Evolutionary conservation across 2,113 vertebrate genomes (phyloP).

Genomic region (Emydura subglobosa): DNA sequence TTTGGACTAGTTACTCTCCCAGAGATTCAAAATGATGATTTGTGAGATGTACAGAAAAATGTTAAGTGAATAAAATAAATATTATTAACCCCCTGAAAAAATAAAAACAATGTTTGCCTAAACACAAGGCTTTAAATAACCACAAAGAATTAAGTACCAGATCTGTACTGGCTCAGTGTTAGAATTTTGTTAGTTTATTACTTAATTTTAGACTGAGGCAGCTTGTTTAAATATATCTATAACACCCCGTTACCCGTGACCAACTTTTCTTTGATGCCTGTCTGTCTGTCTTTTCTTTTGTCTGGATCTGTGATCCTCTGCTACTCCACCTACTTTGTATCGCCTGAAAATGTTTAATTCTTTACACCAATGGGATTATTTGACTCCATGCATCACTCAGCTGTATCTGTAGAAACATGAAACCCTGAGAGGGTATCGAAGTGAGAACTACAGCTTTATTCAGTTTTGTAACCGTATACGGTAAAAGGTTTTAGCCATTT

Average conservation of each 20-base stretch:
- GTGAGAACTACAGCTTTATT: not conserved
- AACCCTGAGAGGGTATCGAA: not conserved
- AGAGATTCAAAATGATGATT: slow-evolving; percentile 8
- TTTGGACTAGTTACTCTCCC: slow-evolving; percentile 53
- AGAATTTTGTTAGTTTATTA: slow-evolving; percentile 25
- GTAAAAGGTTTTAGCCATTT: not conserved
- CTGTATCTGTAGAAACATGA: not conserved
- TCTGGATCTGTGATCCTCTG: not conserved
- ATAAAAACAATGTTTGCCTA: slow-evolving; percentile 11
- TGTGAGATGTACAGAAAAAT: slow-evolving; percentile 15
- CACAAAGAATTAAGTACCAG: slow-evolving; percentile 31
- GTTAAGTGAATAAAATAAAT: slow-evolving; percentile 33
- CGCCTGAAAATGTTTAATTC: not conserved
- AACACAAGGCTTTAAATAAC: slow-evolving; percentile 28
- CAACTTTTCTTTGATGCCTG: not conserved
- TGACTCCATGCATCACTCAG: not conserved
- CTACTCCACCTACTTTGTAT: not conserved
- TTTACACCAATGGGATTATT: not conserved
- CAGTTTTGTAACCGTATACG: not conserved
- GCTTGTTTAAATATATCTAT: not conserved
- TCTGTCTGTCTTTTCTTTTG: not conserved
- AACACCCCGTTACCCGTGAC: not conserved
- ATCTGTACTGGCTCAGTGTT: not conserved
- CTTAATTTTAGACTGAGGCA: not conserved
- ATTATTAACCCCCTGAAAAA: not conserved